Evolutionary conservation across 2,888 invertebrate species (phyloP).

Genomic region (Chymomyza procnemis): DNA sequence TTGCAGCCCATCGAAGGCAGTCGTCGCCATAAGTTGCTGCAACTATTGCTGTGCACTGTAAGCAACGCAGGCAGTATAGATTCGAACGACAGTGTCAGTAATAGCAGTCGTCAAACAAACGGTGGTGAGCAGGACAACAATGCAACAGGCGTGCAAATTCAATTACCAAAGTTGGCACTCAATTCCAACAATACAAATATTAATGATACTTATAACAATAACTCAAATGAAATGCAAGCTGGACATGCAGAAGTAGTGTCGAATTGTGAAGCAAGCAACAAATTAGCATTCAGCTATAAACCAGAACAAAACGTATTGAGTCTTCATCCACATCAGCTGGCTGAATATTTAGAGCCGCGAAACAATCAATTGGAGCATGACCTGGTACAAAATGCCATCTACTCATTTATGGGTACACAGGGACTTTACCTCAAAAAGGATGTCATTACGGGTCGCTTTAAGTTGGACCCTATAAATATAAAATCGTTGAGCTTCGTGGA

Average conservation of each 20-base stretch:
- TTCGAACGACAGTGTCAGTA: too few species aligned
- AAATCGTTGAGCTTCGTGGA: constrained; percentile 81
- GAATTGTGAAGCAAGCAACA: neutral
- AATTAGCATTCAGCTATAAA: constrained; percentile 24
- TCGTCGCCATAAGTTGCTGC: constrained; percentile 25
- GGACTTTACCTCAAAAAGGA: constrained; percentile 86
- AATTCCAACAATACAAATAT: neutral
- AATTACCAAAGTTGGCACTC: neutral
- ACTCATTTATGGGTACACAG: constrained; percentile 93
- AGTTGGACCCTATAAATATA: constrained; percentile 80
- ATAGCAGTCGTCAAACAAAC: neutral
- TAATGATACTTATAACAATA: neutral
- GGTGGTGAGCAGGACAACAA: neutral
- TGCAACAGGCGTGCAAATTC: neutral
- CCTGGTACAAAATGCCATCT: constrained; percentile 88
- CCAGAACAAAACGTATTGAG: constrained; percentile 18
- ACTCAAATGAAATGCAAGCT: neutral
- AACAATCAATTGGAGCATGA: constrained; percentile 59
- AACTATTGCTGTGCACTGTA: constrained; percentile 27
- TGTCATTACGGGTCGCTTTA: constrained; percentile 82
- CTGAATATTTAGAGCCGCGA: constrained; percentile 17
- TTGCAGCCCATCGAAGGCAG: constrained; percentile 24
- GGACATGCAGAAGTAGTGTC: neutral
- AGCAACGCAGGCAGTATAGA: constrained; percentile 9
- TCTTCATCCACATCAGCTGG: neutral